phyloP scores from a whole-genome alignment of 2,888 invertebrate genomes.

The Chymomyza procnemis region DNA sequence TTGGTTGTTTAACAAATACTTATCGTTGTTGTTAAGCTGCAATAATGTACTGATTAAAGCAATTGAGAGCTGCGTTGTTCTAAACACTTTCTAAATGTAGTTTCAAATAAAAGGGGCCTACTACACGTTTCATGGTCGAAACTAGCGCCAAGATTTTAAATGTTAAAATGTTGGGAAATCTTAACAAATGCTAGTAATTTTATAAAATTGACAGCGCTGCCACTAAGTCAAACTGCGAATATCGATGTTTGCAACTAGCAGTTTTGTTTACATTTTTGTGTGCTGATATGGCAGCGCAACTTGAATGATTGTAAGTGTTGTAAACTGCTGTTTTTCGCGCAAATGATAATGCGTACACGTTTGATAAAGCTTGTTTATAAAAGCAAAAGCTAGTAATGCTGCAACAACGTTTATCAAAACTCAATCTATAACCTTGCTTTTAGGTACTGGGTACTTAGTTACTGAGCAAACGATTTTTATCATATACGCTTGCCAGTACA shows the following conservation, averaged over 20 bases:
- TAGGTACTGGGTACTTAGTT: no score
- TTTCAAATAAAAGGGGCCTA: background rate
- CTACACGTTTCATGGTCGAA: background rate
- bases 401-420: no score
- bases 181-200: background rate
- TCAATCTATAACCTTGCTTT: no score
- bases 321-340: background rate
- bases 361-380: background rate
- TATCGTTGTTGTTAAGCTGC: background rate
- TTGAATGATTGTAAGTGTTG: background rate
- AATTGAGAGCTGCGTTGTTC: background rate
- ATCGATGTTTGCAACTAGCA: conserved; percentile 20
- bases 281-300: background rate
- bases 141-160: background rate
- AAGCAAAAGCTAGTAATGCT: no score
- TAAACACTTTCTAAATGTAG: background rate
- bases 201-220: background rate
- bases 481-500: background rate
- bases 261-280: conserved; percentile 42
- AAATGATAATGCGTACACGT: background rate
- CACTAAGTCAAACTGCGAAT: conserved; percentile 1
- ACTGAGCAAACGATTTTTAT: background rate
- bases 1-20: conserved; percentile 13
- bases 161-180: background rate
- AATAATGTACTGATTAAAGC: background rate